Evolutionary conservation across 2,797 vertebrate species (phyloP), one percentile per base, ranked within the genome.

Genomic region (Chaunax sp.): DNA sequence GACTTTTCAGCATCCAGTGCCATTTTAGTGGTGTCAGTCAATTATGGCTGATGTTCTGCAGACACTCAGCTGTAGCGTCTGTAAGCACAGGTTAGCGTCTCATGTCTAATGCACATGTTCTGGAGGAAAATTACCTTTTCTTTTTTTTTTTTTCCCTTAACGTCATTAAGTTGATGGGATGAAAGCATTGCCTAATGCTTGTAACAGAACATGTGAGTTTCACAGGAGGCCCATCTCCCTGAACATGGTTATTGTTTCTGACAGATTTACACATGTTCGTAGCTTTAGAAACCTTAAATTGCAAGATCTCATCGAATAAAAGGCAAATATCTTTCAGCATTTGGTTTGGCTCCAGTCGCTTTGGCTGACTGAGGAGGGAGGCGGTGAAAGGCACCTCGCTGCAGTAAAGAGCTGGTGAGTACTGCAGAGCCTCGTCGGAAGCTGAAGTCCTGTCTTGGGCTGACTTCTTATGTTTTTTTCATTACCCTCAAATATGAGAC

Each of bases 1-100:
- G 30, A 14, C 41, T 26, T 12, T 60, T 77, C 35, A 41, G 59
- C 52, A 30, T 40, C 61, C 60, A 40, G 53, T 52, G 56, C 72
- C 37, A 67, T 73, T 75, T 80, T 40, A 79, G 45, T 61, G 52
- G 74, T 68, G 54, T 63, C 41, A 52, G 60, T 83, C 81, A 63
- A 60, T 82, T 85, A 68, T 58, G 69, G 73, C 71, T 81, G 70
- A 78, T 76, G 70, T 81, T 74, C 64, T 75, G 68, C 69, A 73
- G 67, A 46, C 73, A 51, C 46, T 68, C 35, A 61, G 19, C 69
- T 80, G 68, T 9, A 49, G 7, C 44, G 46, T 62, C 61, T 60
- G 62, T 74, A 78, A 80, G 69, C 47, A 55, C 56, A 75, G 69
- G 67, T 69, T 69, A 59, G 51, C 25, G 50, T 75, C 69, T 70